A percentile compares a stretch with the other conserved stretches of the same genome.
phyloP scores from a whole-genome alignment of 1,140 invertebrate species.

The Brachionus koreanus region DNA sequence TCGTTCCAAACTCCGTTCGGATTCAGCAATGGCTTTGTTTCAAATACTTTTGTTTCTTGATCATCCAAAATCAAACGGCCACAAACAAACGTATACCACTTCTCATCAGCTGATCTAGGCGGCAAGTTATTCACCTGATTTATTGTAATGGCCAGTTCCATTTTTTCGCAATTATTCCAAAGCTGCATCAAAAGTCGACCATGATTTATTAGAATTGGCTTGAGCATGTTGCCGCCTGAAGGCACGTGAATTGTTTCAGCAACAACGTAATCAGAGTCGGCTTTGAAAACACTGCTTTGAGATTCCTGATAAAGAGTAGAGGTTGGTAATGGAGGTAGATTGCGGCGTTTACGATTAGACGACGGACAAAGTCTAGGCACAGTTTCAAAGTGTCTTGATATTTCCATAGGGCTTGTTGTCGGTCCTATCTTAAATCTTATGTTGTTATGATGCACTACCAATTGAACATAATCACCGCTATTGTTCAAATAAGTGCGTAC shows the following conservation, averaged over 20 bases:
- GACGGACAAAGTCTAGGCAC: slow-evolving; percentile 26
- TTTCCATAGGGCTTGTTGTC: slow-evolving; percentile 9
- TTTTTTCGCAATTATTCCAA: slow-evolving; percentile 21
- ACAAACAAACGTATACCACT: slow-evolving; percentile 19
- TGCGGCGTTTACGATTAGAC: neutral
- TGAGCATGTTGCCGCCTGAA: neutral
- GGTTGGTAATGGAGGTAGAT: slow-evolving; percentile 37
- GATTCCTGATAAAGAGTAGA: neutral
- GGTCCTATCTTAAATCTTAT: slow-evolving; percentile 20
- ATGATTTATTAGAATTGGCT: slow-evolving; percentile 43
- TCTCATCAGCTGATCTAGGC: neutral
- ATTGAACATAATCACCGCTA: slow-evolving; percentile 74
- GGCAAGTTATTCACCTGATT: slow-evolving; percentile 31
- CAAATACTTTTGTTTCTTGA: slow-evolving; percentile 9
- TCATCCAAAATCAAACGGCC: slow-evolving; percentile 28
- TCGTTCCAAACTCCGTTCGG: slow-evolving; percentile 84
- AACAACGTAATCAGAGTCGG: neutral
- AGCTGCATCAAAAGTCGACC: slow-evolving; percentile 34
- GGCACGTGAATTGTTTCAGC: slow-evolving; percentile 34
- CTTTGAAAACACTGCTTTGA: neutral
- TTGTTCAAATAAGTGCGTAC: slow-evolving; percentile 75
- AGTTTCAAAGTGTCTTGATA: slow-evolving; percentile 40
- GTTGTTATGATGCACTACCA: slow-evolving; percentile 48
- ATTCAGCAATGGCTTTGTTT: slow-evolving; percentile 49
- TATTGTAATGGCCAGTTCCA: slow-evolving; percentile 42